These are phyloP conservation scores for Agapornis roseicollis DNA, from an alignment of 2,113 vertebrate species.

Conservation along the genomic window DNA sequence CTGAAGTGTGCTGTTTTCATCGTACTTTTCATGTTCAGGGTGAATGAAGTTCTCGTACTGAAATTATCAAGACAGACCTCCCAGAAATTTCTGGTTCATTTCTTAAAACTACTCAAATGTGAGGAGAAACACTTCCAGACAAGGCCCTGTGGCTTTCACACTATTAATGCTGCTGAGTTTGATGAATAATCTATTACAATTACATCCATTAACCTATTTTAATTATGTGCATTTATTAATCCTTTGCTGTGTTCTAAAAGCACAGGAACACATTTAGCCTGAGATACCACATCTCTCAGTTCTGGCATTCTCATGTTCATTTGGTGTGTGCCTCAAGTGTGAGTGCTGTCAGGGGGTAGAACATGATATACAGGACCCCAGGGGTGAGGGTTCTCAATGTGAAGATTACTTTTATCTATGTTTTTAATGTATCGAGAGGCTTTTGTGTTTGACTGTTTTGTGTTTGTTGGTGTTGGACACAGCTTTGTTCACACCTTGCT, in stretches of 20 bases:
- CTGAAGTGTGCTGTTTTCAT: not conserved
- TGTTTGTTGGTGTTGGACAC: not conserved
- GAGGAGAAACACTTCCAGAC: not conserved
- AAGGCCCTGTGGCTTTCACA: not conserved
- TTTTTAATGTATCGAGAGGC: not conserved
- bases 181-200: not conserved
- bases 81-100: not conserved
- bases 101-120: not conserved
- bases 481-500: not conserved
- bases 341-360: not conserved
- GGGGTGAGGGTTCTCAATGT: not conserved
- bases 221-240: not conserved
- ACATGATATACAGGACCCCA: accelerated
- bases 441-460: not conserved
- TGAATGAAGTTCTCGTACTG: not conserved
- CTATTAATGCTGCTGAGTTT: not conserved
- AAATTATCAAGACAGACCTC: not conserved
- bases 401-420: not conserved
- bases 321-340: not conserved
- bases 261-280: not conserved
- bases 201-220: not conserved
- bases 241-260: not conserved
- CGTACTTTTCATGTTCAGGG: not conserved
- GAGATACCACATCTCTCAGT: not conserved
- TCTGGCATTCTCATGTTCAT: accelerated